Base-by-base conservation (phyloP, 2,797 vertebrate genomes). In the Parauchenoglanis ngamensis region DNA sequence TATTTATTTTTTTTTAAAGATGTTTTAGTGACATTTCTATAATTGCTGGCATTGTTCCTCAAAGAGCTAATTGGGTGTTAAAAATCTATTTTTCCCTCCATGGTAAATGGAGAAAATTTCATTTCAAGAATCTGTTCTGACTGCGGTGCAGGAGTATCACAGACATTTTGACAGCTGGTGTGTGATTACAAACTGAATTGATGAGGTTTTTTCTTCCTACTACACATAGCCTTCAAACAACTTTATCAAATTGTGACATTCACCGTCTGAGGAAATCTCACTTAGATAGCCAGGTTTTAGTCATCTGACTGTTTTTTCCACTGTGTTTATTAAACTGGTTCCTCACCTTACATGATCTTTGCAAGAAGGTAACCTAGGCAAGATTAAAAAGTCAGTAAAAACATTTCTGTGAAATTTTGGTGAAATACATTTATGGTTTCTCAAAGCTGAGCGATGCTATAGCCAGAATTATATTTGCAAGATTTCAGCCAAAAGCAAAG, bases 151-250 rank as follows among this genome's bases (percentile, higher is more conserved):
- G 7, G 28, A 78, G 52, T 2, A 78, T 76, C 25, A 52, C 73
- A 7, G 73, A 28, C 73, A n/a, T 52, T 76, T 52, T 76, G 46
- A 76, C 73, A 76, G 73, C 73, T 76, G 40, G 19, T 25, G 28
- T 76, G 46, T 76, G 73, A 76, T 76, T 52, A 76, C 13, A 52
- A 77, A 77, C 75, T 17, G n/a, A 56, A 56, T 19, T 31, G n/a
- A 77, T 25, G n/a, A 76, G 13, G 8, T 25, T 3, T 28, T 31
- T 73, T 44, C n/a, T 73, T 46, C 12, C 13, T 7, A 49, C 12
- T 76, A 25, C 25, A 76, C 25, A 2, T 76, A 7, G 46, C 25
- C 52, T 6, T 76, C 23, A 5, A 25, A 75, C 44, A 52, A 25
- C 46, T 76, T 28, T 46, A 76, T 76, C 73, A 76, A 76, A 28